A percentile compares a stretch with the other conserved stretches of the same genome.
Evolutionary conservation across 2,113 vertebrate genomes (phyloP).

Genomic region (Rutilus rutilus): DNA sequence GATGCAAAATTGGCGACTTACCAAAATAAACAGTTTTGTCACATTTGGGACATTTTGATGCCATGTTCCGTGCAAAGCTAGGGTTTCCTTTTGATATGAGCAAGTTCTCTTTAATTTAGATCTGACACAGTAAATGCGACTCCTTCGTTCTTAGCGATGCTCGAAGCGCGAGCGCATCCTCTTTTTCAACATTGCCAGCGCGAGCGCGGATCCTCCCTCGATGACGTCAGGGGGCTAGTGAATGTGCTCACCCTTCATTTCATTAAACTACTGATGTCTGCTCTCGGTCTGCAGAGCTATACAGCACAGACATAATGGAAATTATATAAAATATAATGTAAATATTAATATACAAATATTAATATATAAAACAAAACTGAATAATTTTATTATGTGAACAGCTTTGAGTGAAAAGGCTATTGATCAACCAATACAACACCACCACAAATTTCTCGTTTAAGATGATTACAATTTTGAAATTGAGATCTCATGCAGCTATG

Average conservation of each 20-base stretch:
- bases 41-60: slow-evolving; percentile 74
- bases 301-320: not conserved
- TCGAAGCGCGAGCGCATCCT: not conserved
- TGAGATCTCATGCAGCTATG: not conserved
- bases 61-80: slow-evolving; percentile 59
- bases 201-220: not conserved
- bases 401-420: not conserved
- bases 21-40: slow-evolving; percentile 77
- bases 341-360: too few species aligned
- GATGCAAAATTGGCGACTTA: slow-evolving; percentile 53
- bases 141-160: slow-evolving; percentile 3
- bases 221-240: not conserved
- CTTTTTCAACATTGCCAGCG: not conserved
- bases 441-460: not conserved
- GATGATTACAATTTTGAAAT: not conserved
- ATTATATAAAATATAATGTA: too few species aligned
- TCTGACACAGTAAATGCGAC: not conserved
- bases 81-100: not conserved
- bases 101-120: not conserved
- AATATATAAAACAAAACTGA: too few species aligned
- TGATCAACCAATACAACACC: not conserved
- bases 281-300: not conserved
- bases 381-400: not conserved
- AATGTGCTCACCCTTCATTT: not conserved
- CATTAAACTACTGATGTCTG: not conserved